Evolutionary conservation across 2,797 vertebrate genomes (phyloP).

Genomic region (Cyclopterus lumpus): DNA sequence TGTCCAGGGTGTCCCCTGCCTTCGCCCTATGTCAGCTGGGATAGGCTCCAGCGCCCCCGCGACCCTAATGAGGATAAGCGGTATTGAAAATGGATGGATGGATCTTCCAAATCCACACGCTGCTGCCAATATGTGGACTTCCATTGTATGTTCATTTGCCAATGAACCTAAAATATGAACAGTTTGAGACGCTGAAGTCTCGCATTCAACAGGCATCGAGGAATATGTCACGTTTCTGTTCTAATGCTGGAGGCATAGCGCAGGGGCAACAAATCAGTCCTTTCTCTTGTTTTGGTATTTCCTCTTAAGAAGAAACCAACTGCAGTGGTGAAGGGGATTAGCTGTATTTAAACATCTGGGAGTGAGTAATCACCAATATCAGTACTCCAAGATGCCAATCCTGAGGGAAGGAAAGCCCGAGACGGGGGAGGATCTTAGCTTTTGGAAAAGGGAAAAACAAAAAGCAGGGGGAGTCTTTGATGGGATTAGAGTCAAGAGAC

Average conservation of each 20-base stretch:
- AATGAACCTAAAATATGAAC: conserved; percentile 7
- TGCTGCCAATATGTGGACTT: conserved; percentile 3
- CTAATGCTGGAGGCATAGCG: neutral
- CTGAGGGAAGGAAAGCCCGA: conserved; percentile 55
- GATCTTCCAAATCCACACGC: conserved; percentile 36
- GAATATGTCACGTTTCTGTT: conserved; percentile 42
- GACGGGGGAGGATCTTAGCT: conserved; percentile 53
- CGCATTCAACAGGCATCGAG: conserved; percentile 20
- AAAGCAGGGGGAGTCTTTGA: conserved; percentile 72
- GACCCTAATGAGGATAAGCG: too few species aligned
- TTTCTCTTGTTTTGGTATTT: conserved; percentile 58
- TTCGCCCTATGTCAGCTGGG: too few species aligned
- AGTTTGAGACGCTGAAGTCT: neutral
- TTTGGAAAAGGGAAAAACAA: conserved; percentile 56
- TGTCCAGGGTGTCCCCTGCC: too few species aligned
- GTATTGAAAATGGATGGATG: too few species aligned
- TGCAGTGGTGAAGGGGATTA: conserved; percentile 67
- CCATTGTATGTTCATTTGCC: conserved; percentile 9
- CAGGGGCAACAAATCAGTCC: conserved; percentile 30
- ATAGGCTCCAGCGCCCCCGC: too few species aligned
- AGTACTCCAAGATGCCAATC: conserved; percentile 60
- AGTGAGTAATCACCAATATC: conserved; percentile 67
- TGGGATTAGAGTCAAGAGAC: conserved; percentile 76
- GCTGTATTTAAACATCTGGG: conserved; percentile 71
- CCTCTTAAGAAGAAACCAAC: conserved; percentile 40